Evolutionary conservation across 2,888 invertebrate species (phyloP).

Genomic region (Thumatha senex): DNA sequence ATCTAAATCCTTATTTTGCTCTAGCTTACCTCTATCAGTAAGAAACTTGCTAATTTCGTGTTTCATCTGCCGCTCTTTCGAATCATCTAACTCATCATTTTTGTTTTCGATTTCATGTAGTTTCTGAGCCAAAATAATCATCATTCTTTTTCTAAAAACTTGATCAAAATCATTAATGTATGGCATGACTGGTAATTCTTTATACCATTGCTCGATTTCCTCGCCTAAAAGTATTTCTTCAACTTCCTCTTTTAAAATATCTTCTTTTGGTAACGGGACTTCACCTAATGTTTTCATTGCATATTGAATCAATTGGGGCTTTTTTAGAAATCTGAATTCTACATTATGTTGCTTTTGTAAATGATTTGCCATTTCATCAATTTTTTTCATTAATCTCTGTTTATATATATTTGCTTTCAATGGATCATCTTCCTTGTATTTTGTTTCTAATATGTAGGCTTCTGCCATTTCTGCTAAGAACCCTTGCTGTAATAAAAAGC

Average conservation of each 20-base stretch:
- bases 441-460: constrained; percentile 43
- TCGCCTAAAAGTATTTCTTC: constrained; percentile 55
- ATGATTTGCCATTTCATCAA: constrained; percentile 42
- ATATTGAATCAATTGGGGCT: constrained; percentile 27
- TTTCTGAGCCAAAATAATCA: constrained; percentile 43
- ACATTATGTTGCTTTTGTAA: constrained; percentile 34
- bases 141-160: constrained; percentile 40
- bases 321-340: constrained; percentile 38
- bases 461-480: constrained; percentile 44
- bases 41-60: constrained; percentile 47
- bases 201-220: constrained; percentile 58
- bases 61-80: constrained; percentile 37
- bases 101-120: constrained; percentile 44
- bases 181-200: constrained; percentile 41
- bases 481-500: constrained; percentile 28
- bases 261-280: constrained; percentile 47
- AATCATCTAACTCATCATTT: constrained; percentile 19
- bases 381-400: constrained; percentile 41
- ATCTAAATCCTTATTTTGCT: constrained; percentile 37
- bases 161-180: constrained; percentile 32
- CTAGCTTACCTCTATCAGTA: constrained; percentile 34
- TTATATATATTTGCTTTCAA: constrained; percentile 48
- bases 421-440: constrained; percentile 48
- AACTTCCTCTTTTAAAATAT: constrained; percentile 48
- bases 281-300: constrained; percentile 44